Conservation (phyloP, 2,797 vertebrate genomes). For the Crocidura indochinensis region DNA sequence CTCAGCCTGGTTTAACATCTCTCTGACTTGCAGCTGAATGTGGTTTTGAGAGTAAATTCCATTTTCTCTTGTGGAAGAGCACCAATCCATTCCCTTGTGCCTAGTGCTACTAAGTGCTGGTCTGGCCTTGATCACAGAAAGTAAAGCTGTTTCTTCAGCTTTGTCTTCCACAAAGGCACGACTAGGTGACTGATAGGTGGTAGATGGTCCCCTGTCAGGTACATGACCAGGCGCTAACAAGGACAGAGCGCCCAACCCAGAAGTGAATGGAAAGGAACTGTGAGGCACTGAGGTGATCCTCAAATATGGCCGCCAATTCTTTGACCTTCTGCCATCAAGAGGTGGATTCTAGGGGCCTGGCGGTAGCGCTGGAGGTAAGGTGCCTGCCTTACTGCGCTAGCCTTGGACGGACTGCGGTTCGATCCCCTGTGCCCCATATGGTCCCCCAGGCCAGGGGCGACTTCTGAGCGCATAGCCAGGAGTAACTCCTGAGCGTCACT, state of each 20-base stretch:
- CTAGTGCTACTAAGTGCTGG: constrained; percentile 3
- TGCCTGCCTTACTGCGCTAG: no score
- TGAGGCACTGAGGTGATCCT: background rate
- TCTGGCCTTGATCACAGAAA: constrained; percentile 33
- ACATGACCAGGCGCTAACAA: background rate
- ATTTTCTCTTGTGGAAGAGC: background rate
- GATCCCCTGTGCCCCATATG: no score
- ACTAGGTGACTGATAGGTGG: background rate
- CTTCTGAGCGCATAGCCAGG: no score
- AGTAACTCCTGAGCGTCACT: no score
- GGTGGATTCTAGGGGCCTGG: background rate
- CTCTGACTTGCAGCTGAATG: constrained; percentile 27
- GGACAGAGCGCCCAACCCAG: background rate
- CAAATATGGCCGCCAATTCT: constrained; percentile 24
- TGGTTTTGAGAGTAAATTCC: background rate
- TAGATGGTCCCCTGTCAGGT: background rate
- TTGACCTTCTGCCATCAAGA: constrained; percentile 36
- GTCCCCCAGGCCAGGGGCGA: no score
- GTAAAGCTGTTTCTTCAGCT: background rate
- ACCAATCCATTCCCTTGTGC: background rate
- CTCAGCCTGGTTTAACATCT: background rate
- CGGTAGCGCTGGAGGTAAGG: no score
- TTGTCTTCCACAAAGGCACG: constrained; percentile 18
- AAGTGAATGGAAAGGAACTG: background rate
- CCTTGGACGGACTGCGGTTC: no score